These are phyloP conservation scores for Nemurella pictetii DNA, from an alignment of 2,888 invertebrate genomes.

Conservation along the genomic window DNA sequence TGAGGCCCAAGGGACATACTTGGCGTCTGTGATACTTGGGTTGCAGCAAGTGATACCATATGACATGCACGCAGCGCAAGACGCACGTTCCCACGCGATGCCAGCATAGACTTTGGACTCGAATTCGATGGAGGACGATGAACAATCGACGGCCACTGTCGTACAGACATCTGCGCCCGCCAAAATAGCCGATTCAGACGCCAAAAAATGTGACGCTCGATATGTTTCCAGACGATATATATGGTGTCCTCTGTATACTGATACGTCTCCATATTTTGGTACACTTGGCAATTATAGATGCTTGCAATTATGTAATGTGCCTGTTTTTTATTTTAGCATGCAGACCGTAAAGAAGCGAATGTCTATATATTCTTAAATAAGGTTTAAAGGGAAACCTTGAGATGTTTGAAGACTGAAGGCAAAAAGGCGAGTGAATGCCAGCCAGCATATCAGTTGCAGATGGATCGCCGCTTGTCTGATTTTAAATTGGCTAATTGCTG, in stretches of 20 bases:
- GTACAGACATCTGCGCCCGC: background rate
- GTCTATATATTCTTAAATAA: background rate
- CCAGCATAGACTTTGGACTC: background rate
- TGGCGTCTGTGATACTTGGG: background rate
- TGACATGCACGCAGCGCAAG: background rate
- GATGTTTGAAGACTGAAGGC: background rate
- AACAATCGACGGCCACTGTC: background rate
- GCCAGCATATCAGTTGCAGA: background rate
- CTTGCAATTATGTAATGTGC: background rate
- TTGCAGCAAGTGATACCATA: background rate
- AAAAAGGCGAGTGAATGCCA: background rate
- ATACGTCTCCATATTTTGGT: background rate
- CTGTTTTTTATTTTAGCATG: background rate
- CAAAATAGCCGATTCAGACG: background rate
- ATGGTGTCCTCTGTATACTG: too few species aligned
- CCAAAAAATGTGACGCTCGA: background rate
- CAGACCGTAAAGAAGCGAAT: background rate
- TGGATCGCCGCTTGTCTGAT: background rate
- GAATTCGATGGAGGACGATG: too few species aligned
- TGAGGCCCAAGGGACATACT: background rate
- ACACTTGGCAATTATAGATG: background rate
- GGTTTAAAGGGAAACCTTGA: background rate
- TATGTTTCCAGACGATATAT: background rate
- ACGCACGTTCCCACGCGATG: background rate
- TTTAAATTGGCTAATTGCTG: background rate